Conservation (phyloP, 2,113 vertebrate species). For the Percopsis transmontana region DNA sequence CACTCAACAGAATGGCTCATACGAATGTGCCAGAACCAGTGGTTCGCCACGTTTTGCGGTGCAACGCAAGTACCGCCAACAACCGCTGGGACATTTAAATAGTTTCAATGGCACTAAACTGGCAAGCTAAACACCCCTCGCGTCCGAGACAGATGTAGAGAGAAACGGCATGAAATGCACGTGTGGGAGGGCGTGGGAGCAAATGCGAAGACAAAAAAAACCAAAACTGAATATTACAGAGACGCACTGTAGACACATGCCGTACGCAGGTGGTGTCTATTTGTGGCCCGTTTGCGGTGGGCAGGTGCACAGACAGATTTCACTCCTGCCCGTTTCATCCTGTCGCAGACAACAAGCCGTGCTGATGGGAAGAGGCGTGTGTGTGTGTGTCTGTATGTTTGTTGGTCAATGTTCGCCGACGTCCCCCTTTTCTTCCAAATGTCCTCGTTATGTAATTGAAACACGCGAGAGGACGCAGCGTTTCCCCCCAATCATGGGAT, state of each 20-base stretch:
- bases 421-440: conserved; percentile 28
- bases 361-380: too few species aligned
- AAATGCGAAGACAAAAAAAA: conserved; percentile 4
- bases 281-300: conserved; percentile 57
- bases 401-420: conserved; percentile 5
- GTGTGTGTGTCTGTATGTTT: not conserved
- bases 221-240: conserved; percentile 18
- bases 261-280: conserved; percentile 62
- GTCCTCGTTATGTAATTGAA: conserved; percentile 20
- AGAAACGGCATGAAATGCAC: conserved; percentile 1
- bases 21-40: conserved; percentile 18
- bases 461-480: conserved; percentile 1
- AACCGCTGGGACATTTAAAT: conserved; percentile 26
- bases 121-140: conserved; percentile 12
- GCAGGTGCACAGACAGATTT: conserved; percentile 55
- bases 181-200: conserved; percentile 1
- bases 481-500: conserved; percentile 22
- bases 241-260: conserved; percentile 28
- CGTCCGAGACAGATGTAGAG: not conserved
- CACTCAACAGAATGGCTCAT: conserved; percentile 30
- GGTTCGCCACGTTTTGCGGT: conserved; percentile 31
- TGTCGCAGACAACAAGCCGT: conserved; percentile 24
- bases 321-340: conserved; percentile 29
- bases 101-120: not conserved
- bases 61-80: not conserved